Base-by-base conservation (phyloP, 2,888 invertebrate species). In the Odontocerum albicorne region DNA sequence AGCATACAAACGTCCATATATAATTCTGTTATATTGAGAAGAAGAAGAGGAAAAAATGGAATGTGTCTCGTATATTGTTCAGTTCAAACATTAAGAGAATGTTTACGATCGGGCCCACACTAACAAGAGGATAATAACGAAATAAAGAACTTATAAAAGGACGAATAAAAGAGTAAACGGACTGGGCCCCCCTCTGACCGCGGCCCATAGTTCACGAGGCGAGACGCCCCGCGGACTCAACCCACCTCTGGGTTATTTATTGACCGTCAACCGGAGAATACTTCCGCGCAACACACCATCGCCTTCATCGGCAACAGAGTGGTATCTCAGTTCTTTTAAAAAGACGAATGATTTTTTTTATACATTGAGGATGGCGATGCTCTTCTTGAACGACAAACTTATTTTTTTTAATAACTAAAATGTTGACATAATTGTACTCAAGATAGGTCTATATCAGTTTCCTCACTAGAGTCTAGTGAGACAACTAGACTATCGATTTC, bases 101-200 rank as follows among this genome's bases (percentile, higher is more conserved):
- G 53, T 53, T 53, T 53, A 53, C 53, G 53, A 32, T 32, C 21
- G 17, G 40, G 27, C 21, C 47, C 35, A 39, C 53, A 53, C 46
- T 53, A 53, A 53, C 53, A 53, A 53, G 53, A 16, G 36, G 46
- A 47, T 53, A 46, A 36, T 53, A 47, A 46, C 40, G 46, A 40
- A 53, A 39, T 19, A 40, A 44, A 31, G 27, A 40, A 20, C n/a
- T 36, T 32, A 39, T 19, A 53, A 17, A 53, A 45, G 44, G 52
- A 43, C n/a, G 52, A 36, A 51, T 43, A 44, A 35, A 32, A 45
- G 44, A 31, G 12, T 38, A 38, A 38, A 38, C 38, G 38, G 38
- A 16, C 38, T 38, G 38, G 38, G 36, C 16, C 49, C 39, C 40
- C 49, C 31, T 27, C 15, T 12, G 49, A 31, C 21, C 39, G 20